phyloP scores from a whole-genome alignment of 2,888 invertebrate species.

The Morpho achilles region DNA sequence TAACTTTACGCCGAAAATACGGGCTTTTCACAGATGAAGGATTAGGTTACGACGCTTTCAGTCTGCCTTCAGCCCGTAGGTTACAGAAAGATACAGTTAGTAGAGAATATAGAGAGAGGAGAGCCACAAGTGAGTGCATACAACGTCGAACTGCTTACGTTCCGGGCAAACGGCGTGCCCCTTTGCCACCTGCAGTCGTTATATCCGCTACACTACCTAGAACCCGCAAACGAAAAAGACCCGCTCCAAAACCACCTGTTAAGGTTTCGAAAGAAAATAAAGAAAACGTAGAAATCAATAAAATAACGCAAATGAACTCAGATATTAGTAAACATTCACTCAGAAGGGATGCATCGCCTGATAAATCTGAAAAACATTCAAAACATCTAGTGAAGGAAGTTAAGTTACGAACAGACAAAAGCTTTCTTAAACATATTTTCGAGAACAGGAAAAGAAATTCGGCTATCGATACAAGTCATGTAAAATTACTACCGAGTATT shows the following conservation, averaged over 20 bases:
- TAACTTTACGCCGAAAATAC: slow-evolving; percentile 83
- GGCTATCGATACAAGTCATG: slow-evolving; percentile 53
- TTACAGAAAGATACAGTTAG: slow-evolving; percentile 28
- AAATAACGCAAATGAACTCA: slow-evolving; percentile 39
- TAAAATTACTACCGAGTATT: slow-evolving; percentile 84
- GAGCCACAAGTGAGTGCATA: slow-evolving; percentile 82
- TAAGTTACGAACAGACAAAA: slow-evolving; percentile 70
- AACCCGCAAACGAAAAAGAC: slow-evolving; percentile 62
- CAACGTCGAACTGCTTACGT: slow-evolving; percentile 83
- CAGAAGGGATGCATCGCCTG: slow-evolving; percentile 31
- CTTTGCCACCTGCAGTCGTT: slow-evolving; percentile 80
- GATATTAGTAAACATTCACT: slow-evolving; percentile 20
- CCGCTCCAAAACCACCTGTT: slow-evolving; percentile 78
- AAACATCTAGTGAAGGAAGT: slow-evolving; percentile 43
- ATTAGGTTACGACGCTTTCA: slow-evolving; percentile 59
- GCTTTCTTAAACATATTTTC: slow-evolving; percentile 75
- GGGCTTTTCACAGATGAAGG: slow-evolving; percentile 59
- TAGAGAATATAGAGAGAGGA: slow-evolving; percentile 59
- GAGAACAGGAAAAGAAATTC: slow-evolving; percentile 64
- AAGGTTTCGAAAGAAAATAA: slow-evolving; percentile 34
- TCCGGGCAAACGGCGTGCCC: slow-evolving; percentile 87
- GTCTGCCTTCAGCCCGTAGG: slow-evolving; percentile 48
- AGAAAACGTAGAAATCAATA: slow-evolving; percentile 32
- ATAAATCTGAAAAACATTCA: slow-evolving; percentile 47
- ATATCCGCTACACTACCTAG: slow-evolving; percentile 55